phyloP scores from a whole-genome alignment of 2,113 vertebrate species.

The Fregetta grallaria region DNA sequence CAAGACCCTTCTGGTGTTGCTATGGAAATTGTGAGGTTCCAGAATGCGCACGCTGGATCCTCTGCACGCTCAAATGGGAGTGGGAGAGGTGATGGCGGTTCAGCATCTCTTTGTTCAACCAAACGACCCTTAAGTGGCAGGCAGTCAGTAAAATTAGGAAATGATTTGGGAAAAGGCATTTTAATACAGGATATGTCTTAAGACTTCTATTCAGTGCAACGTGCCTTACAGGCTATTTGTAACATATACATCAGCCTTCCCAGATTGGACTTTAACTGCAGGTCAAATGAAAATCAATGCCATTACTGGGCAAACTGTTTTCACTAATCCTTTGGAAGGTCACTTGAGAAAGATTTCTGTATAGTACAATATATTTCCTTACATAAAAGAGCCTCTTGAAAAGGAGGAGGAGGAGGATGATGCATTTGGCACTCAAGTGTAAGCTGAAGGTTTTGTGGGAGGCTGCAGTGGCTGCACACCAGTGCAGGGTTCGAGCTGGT shows the following conservation, averaged over 20 bases:
- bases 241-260: neutral
- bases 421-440: neutral
- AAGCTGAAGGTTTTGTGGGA: neutral
- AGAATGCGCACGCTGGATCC: neutral
- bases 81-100: neutral
- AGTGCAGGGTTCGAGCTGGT: neutral
- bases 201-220: neutral
- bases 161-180: neutral
- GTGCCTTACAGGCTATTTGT: neutral
- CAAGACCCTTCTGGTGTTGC: constrained; percentile 27
- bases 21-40: constrained; percentile 41
- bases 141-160: neutral
- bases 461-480: neutral
- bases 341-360: neutral
- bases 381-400: neutral
- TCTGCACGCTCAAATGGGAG: neutral
- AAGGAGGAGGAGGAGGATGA: neutral
- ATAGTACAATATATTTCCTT: neutral
- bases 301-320: constrained; percentile 2
- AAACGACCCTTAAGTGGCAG: neutral
- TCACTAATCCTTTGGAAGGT: neutral
- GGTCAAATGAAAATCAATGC: constrained; percentile 6
- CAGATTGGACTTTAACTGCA: neutral
- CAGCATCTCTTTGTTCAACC: neutral
- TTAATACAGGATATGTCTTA: neutral